Evolutionary conservation across 2,113 vertebrate genomes (phyloP).

Genomic region (Heteronetta atricapilla): DNA sequence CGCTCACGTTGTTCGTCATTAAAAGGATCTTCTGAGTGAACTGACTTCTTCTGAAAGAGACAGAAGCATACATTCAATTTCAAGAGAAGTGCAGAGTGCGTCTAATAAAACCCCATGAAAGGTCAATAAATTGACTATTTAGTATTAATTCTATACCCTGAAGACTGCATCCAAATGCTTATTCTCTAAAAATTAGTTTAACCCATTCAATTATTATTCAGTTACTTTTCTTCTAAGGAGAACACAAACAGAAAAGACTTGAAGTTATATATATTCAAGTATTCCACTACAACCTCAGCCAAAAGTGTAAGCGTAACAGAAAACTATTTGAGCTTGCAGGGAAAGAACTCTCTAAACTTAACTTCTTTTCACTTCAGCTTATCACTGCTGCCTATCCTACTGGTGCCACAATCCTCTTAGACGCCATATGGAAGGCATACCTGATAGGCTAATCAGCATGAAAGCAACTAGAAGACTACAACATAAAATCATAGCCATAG

Average conservation of each 20-base stretch:
- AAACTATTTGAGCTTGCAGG: not conserved
- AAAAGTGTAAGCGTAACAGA: not conserved
- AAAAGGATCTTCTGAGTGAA: constrained; percentile 87
- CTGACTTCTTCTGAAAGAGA: constrained; percentile 74
- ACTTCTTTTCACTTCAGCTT: not conserved
- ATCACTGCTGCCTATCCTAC: not conserved
- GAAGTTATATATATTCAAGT: not conserved
- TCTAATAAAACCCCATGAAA: not conserved
- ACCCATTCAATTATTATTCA: not conserved
- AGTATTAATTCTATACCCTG: not conserved
- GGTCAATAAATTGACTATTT: not conserved
- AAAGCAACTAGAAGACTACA: not conserved
- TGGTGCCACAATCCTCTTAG: not conserved
- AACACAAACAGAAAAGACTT: not conserved
- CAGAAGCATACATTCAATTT: constrained; percentile 36
- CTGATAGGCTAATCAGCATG: not conserved
- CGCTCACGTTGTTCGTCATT: constrained; percentile 88
- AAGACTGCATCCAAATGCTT: not conserved
- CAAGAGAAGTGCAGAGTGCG: not conserved
- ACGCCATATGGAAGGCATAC: not conserved
- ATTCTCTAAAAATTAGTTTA: not conserved
- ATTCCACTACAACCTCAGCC: not conserved
- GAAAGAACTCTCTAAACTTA: not conserved
- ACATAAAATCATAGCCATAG: not conserved
- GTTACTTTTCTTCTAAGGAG: not conserved